Conservation (phyloP, 2,113 vertebrate species). For the Symphodus melops region DNA sequence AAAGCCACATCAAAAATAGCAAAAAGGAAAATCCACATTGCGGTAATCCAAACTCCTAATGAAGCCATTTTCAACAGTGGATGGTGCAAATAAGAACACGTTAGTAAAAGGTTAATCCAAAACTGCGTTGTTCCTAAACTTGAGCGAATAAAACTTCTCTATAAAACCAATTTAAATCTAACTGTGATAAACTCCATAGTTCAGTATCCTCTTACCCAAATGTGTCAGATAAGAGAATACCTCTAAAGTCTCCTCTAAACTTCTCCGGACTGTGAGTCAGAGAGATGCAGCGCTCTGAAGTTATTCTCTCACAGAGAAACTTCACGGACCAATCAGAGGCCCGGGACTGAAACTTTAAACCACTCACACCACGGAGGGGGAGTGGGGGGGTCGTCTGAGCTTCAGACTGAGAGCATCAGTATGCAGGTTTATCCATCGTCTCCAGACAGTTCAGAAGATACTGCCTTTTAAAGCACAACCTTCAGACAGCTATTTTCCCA, state of each 20-base stretch:
- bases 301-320: slow-evolving; percentile 68
- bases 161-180: slow-evolving; percentile 31
- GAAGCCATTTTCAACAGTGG: slow-evolving; percentile 59
- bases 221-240: slow-evolving; percentile 36
- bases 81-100: not conserved
- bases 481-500: not conserved
- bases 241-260: not conserved
- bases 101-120: slow-evolving; percentile 31
- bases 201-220: slow-evolving; percentile 33
- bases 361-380: slow-evolving; percentile 69
- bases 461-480: slow-evolving; percentile 6
- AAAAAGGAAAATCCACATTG: slow-evolving; percentile 79
- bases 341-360: slow-evolving; percentile 81
- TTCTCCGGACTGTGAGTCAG: slow-evolving; percentile 24
- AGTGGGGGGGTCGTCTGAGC: slow-evolving; percentile 49
- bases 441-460: slow-evolving; percentile 4
- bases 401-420: slow-evolving; percentile 35
- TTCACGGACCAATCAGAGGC: slow-evolving; percentile 77
- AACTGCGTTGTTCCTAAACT: not conserved
- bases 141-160: slow-evolving; percentile 1
- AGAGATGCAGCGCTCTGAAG: slow-evolving; percentile 31
- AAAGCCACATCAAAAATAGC: slow-evolving; percentile 60
- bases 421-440: slow-evolving; percentile 58
- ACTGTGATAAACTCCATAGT: slow-evolving; percentile 59
- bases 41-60: slow-evolving; percentile 66